Evolutionary conservation across 1,140 invertebrate species (phyloP).

Genomic region (Drosophila kohkoa): DNA sequence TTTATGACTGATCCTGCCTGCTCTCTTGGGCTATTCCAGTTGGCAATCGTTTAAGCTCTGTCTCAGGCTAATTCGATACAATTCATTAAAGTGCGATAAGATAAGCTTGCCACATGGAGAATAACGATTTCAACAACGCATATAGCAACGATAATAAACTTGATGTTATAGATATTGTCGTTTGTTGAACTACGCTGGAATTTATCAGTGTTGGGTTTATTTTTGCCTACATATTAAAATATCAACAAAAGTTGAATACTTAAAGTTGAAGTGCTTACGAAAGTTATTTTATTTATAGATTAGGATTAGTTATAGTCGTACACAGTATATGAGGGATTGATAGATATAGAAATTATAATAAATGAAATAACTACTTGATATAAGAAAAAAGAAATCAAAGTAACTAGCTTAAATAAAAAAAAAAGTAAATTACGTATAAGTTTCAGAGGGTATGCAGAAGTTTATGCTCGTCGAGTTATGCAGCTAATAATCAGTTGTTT

Average conservation of each 20-base stretch:
- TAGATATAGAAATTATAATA: neutral
- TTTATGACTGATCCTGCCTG: slow-evolving; percentile 1
- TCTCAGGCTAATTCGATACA: slow-evolving; percentile 34
- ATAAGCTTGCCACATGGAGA: slow-evolving; percentile 15
- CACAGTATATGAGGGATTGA: neutral
- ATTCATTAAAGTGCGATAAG: slow-evolving; percentile 46
- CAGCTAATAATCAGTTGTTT: slow-evolving; percentile 13
- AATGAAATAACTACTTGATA: too few relatives aligned
- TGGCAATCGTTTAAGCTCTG: slow-evolving; percentile 28
- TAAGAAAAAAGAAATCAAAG: too few relatives aligned
- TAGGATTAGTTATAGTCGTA: neutral
- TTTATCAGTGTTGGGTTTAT: neutral
- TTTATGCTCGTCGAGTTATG: neutral
- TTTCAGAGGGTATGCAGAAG: neutral
- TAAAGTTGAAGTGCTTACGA: slow-evolving; percentile 21
- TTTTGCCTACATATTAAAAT: slow-evolving; percentile 2
- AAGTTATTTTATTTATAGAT: slow-evolving; percentile 7
- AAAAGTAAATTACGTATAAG: too few relatives aligned
- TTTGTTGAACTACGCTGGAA: slow-evolving; percentile 25
- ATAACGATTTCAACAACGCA: slow-evolving; percentile 12
- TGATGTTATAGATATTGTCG: slow-evolving; percentile 27
- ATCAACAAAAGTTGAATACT: neutral
- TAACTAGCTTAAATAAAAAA: too few relatives aligned
- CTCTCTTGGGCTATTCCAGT: slow-evolving; percentile 17
- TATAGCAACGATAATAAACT: slow-evolving; percentile 36